phyloP scores from a whole-genome alignment of 2,113 vertebrate species.

The Scopus umbretta region DNA sequence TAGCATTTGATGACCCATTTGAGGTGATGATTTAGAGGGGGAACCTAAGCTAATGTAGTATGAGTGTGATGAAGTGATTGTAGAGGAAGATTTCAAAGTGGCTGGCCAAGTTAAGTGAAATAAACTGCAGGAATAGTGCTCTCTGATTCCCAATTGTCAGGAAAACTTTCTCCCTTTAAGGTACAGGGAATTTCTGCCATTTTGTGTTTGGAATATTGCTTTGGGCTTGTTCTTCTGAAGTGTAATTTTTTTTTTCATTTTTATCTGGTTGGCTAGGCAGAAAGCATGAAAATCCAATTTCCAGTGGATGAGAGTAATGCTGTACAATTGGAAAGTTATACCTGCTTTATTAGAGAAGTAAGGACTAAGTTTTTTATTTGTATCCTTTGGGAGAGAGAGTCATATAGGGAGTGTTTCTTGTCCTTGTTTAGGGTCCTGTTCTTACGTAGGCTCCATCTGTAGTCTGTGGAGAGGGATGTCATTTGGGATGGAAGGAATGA shows the following conservation, averaged over 20 bases:
- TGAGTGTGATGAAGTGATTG: not conserved
- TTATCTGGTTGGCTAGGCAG: not conserved
- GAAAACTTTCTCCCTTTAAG: not conserved
- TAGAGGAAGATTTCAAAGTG: not conserved
- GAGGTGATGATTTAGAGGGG: not conserved
- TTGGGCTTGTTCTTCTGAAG: slow-evolving; percentile 26
- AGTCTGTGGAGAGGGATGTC: not conserved
- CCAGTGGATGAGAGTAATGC: not conserved
- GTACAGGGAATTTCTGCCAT: not conserved
- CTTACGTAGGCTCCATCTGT: not conserved
- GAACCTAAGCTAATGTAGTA: not conserved
- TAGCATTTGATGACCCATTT: not conserved
- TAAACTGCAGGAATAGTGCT: not conserved
- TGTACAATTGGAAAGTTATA: not conserved
- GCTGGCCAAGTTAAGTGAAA: not conserved
- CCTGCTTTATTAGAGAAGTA: not conserved
- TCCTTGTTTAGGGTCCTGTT: not conserved
- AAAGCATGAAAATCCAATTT: not conserved
- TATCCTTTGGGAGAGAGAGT: not conserved
- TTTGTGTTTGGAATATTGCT: slow-evolving; percentile 31
- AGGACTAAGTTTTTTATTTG: not conserved
- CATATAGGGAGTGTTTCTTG: not conserved
- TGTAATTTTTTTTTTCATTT: not conserved
- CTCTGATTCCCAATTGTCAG: not conserved
- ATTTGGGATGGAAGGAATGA: not conserved